Evolutionary conservation across 2,113 vertebrate species (phyloP), one percentile per base, ranked within the genome.

Genomic region (Xyrauchen texanus): DNA sequence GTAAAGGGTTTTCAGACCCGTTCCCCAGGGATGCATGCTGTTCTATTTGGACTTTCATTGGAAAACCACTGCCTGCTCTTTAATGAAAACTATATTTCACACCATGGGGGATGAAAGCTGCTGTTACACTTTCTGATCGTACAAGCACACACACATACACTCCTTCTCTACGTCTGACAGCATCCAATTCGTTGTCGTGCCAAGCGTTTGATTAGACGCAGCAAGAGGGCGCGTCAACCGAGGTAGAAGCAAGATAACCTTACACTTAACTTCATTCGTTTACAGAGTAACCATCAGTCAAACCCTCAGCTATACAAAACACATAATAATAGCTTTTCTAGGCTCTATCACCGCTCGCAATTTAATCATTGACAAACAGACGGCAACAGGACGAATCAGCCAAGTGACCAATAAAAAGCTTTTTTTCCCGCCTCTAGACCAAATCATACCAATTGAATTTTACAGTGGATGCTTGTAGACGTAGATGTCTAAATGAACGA

Each of bases 31-130:
- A 84, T 51, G 46, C 64, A 52, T 42, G 62, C 57, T 79, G 77
- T 52, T 74, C 63, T 70, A 55, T 79, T 84, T 68, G 79, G 68
- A 65, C 58, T 71, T 77, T 80, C 77, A 66, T 75, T 83, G 63
- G 78, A 65, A 71, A 81, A 73, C 55, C 11, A 13, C 79, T 34
- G 79, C 57, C 76, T 79, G 79, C 72, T 67, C 79, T 79, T 82
- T 83, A 83, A 83, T 85, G 79, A 83, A 83, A 78, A 68, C 72
- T 68, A 74, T 80, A 77, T 83, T 77, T 86, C 82, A 76, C 68
- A 79, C 71, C 45, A 68, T 15, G 47, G 77, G 76, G 64, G 69
- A 66, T 55, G 66, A 71, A 57, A 42, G 74, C 53, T 8, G n/a
- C 66, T 52, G 57, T 62, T 62, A 15, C 77, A 15, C 16, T 11